Evolutionary conservation across 1,140 invertebrate genomes (phyloP).

Genomic region (Bombus superbus): DNA sequence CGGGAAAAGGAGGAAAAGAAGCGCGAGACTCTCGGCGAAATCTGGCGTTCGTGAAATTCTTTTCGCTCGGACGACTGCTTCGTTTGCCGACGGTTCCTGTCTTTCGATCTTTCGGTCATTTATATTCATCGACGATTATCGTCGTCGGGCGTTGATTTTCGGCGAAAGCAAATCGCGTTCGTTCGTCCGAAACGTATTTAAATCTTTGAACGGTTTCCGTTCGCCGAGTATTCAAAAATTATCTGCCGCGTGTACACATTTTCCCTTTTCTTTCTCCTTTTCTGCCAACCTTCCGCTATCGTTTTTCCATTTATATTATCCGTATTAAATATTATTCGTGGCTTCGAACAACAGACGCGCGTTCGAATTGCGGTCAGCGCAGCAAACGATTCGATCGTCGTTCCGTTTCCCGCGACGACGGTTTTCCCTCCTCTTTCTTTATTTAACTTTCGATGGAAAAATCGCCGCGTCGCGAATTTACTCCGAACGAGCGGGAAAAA

Average conservation of each 20-base stretch:
- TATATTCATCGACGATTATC: conserved; percentile 11
- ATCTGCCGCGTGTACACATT: not conserved
- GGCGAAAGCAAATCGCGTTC: not conserved
- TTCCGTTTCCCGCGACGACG: not conserved
- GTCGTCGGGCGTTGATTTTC: conserved; percentile 9
- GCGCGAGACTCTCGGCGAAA: not conserved
- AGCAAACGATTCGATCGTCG: conserved; percentile 20
- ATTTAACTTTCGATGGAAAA: conserved; percentile 1
- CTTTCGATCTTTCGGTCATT: not conserved
- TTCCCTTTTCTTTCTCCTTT: no score
- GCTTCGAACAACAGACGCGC: conserved; percentile 4
- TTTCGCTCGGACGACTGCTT: not conserved
- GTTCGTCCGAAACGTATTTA: not conserved
- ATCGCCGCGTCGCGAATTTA: not conserved
- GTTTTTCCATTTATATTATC: conserved; percentile 8
- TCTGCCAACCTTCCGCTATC: not conserved
- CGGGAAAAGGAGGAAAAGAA: not conserved
- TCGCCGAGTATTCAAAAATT: not conserved
- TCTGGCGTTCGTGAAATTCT: not conserved
- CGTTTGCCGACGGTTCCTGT: not conserved
- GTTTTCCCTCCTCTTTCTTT: not conserved
- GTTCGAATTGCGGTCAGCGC: conserved; percentile 8
- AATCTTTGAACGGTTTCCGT: conserved; percentile 1
- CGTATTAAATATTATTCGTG: not conserved
- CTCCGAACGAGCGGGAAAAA: not conserved